Conservation (phyloP, 1,140 invertebrate genomes). For the Macrobrachium nipponense region DNA sequence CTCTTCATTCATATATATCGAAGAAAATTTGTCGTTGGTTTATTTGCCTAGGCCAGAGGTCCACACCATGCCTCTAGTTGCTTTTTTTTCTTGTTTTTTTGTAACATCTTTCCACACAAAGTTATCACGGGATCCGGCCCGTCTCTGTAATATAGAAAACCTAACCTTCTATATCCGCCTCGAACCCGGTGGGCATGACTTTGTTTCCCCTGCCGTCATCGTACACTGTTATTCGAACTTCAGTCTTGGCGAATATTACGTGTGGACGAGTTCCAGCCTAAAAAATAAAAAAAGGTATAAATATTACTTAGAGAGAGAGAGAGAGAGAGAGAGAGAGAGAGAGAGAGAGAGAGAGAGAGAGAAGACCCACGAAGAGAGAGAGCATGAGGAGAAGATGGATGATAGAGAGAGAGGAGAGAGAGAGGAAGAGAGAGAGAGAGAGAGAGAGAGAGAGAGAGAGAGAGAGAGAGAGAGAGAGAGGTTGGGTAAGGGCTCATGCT, state of each 20-base stretch:
- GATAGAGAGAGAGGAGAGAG: not conserved
- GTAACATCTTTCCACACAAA: not conserved
- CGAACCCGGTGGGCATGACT: constrained; percentile 65
- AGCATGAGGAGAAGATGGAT: too few species aligned
- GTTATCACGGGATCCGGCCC: not conserved
- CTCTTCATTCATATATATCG: too few species aligned
- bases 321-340: not conserved
- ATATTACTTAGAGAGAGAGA: not conserved
- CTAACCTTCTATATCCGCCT: constrained; percentile 66
- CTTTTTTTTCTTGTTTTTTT: too few species aligned
- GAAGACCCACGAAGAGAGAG: constrained; percentile 15
- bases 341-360: constrained; percentile 35
- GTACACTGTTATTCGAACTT: constrained; percentile 66
- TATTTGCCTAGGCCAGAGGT: too few species aligned
- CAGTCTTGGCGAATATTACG: constrained; percentile 66
- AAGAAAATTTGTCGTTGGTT: too few species aligned
- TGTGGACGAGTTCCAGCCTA: constrained; percentile 65
- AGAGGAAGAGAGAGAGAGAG: constrained; percentile 17
- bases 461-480: not conserved
- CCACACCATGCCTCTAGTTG: too few species aligned
- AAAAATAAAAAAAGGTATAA: not conserved
- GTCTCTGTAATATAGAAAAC: not conserved
- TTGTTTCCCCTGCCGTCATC: constrained; percentile 64
- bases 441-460: constrained; percentile 28
- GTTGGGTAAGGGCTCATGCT: not conserved